Evolutionary conservation across 2,113 vertebrate species (phyloP), one percentile per base, ranked within the genome.

Genomic region (Calidris pugnax): DNA sequence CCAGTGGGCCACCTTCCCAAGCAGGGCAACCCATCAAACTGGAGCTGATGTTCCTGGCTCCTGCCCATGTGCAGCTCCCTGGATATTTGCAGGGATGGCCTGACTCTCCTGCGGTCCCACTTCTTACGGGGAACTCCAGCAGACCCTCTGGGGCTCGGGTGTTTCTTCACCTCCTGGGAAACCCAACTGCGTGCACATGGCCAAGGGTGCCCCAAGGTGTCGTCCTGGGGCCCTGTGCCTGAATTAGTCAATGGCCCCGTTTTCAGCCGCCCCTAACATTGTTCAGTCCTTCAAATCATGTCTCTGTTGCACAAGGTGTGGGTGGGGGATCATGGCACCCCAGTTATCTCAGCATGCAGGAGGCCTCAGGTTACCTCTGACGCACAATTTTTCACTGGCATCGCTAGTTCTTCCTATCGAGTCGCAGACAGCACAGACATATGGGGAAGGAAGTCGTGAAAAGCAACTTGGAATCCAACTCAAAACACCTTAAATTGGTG

Each of bases 301-400:
- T 55, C 6, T 3, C 67, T 6, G 12, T 85, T 62, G 74, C 81
- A 81, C 80, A 82, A 87, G 80, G 62, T 95, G 80, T 78, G 84
- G 77, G 90, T 90, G 90, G 83, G 2, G 33, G 95, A 96, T 95
- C 92, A 83, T 67, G 91, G 78, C 95, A 91, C 97, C 94, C 95
- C 83, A 82, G 69, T 96, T 95, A 87, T 50, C 82, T 85, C 21
- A 2, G 74, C 0, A 0, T 69, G 69, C 81, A 6, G 86, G 84
- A 95, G 71, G 81, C 95, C 96, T 95, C 57, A 68, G 84, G 86
- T 93, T 97, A 96, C 96, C 95, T 94, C 91, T 89, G 91, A 94
- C 2, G n/a, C 89, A 80, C 72, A 50, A 68, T 81, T 87, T 89
- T 71, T 79, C 32, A 24, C 74, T 92, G 92, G 81, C 89, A 87